Evolutionary conservation across 2,888 invertebrate genomes (phyloP).

Genomic region (Dicycla oo): DNA sequence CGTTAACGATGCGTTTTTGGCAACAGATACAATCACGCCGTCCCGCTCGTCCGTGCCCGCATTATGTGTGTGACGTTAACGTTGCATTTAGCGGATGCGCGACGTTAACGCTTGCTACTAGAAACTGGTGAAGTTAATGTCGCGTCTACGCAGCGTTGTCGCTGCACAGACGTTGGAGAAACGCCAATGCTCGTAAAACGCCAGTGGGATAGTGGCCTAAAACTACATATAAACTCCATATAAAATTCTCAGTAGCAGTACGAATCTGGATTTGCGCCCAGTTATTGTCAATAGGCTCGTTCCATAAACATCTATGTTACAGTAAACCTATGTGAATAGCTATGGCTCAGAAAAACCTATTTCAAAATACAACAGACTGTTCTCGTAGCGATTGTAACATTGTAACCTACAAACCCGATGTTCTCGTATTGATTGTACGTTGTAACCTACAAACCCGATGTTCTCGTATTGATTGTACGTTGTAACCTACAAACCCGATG

Average conservation of each 20-base stretch:
- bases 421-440: background rate
- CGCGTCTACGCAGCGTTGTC: too few species aligned
- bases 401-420: constrained; percentile 1
- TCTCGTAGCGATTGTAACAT: background rate
- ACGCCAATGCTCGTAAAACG: too few species aligned
- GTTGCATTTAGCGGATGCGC: too few species aligned
- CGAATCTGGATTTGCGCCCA: background rate
- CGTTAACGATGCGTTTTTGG: too few species aligned
- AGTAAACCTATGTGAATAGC: background rate
- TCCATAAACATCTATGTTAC: background rate
- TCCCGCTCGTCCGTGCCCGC: too few species aligned
- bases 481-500: constrained; percentile 7
- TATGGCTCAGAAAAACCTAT: background rate
- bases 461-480: background rate
- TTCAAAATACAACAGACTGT: background rate
- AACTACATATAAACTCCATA: too few species aligned
- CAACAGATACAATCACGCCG: too few species aligned
- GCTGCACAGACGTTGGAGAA: too few species aligned
- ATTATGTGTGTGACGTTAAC: too few species aligned
- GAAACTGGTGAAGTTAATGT: too few species aligned
- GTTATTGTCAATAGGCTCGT: background rate
- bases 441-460: constrained; percentile 7
- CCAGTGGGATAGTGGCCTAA: too few species aligned
- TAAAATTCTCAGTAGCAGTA: background rate
- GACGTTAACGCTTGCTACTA: too few species aligned